Percentiles rank a stretch among this genome's conserved stretches.
phyloP scores from a whole-genome alignment of 1,140 invertebrate genomes.

The Danaus melanippus region DNA sequence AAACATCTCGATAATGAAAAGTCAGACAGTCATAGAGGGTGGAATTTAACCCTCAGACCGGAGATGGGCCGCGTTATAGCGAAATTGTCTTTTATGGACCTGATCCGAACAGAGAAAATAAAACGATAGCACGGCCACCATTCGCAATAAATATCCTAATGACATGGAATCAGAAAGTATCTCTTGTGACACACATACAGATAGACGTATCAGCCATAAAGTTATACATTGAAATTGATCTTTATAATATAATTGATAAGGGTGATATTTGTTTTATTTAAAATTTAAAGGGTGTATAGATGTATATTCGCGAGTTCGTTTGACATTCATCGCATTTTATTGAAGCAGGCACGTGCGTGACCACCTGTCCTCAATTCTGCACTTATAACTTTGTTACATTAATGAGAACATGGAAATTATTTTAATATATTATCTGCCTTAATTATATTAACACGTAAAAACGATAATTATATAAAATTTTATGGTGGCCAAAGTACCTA shows the following conservation, averaged over 20 bases:
- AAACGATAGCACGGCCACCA: conserved; percentile 36
- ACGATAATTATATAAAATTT: too few species aligned
- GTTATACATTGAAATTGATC: conserved; percentile 24
- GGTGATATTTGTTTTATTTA: conserved; percentile 19
- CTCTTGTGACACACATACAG: conserved; percentile 26
- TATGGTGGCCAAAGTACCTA: too few species aligned
- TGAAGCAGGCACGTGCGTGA: conserved; percentile 60
- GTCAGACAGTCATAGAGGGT: conserved; percentile 67
- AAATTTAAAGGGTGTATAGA: conserved; percentile 24
- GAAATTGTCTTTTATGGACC: conserved; percentile 50
- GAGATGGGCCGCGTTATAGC: conserved; percentile 14
- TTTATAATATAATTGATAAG: conserved; percentile 28
- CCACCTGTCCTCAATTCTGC: conserved; percentile 65
- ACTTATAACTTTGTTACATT: conserved; percentile 33
- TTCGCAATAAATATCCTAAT: conserved; percentile 69
- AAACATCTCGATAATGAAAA: conserved; percentile 73
- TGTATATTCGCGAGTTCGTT: conserved; percentile 43
- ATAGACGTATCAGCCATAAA: conserved; percentile 30
- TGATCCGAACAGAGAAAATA: conserved; percentile 44
- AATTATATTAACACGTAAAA: too few species aligned
- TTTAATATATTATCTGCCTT: too few species aligned
- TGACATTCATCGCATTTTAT: conserved; percentile 70
- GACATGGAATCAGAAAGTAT: conserved; percentile 71
- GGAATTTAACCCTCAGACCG: conserved; percentile 55
- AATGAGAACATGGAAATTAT: conserved; percentile 24